These are phyloP conservation scores for Bombus vancouverensis DNA, from an alignment of 1,140 invertebrate genomes.

Conservation along the genomic window DNA sequence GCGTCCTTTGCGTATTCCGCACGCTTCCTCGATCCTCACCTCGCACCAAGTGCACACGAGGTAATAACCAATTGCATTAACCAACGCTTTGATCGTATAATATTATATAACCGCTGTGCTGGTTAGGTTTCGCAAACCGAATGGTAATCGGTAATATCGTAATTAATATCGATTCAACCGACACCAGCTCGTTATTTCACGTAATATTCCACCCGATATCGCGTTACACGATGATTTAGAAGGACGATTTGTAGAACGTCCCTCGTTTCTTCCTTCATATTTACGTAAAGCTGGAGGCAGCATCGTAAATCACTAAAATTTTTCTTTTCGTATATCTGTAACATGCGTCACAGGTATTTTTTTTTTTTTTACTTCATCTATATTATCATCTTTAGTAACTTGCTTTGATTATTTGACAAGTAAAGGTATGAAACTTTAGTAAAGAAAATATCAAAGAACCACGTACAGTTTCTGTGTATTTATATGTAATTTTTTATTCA, in stretches of 20 bases:
- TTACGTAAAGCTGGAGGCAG: not conserved
- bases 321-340: not conserved
- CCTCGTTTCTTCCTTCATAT: not conserved
- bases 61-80: constrained; percentile 34
- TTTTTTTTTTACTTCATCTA: no score
- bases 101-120: constrained; percentile 28
- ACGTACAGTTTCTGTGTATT: no score
- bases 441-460: no score
- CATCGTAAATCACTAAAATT: not conserved
- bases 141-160: constrained; percentile 39
- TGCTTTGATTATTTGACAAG: no score
- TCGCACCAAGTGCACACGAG: not conserved
- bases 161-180: constrained; percentile 41
- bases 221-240: not conserved
- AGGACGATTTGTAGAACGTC: not conserved
- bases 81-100: constrained; percentile 38
- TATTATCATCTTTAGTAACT: no score
- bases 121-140: constrained; percentile 36
- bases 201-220: not conserved
- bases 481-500: no score
- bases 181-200: not conserved
- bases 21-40: not conserved
- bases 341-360: no score
- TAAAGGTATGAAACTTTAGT: no score
- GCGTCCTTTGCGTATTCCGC: not conserved